Evolutionary conservation across 1,140 invertebrate species (phyloP).

Genomic region (Solenopsis invicta): DNA sequence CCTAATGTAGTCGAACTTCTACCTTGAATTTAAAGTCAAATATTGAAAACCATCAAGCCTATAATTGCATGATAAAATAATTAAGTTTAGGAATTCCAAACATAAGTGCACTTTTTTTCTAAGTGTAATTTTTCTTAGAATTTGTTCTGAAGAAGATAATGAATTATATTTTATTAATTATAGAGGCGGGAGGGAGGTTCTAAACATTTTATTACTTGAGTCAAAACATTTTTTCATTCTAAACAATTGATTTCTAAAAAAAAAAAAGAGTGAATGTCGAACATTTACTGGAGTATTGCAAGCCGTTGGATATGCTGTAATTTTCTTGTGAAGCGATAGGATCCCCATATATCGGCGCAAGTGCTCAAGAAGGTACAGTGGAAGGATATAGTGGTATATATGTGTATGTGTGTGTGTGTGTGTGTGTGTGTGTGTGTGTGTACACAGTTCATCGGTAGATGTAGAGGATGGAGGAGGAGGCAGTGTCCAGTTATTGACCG

Average conservation of each 20-base stretch:
- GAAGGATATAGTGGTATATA: slow-evolving; percentile 4
- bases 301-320: slow-evolving; percentile 1
- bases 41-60: not conserved
- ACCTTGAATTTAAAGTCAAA: not conserved
- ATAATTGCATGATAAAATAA: too few relatives aligned
- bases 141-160: not conserved
- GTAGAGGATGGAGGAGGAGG: slow-evolving; percentile 64
- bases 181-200: not conserved
- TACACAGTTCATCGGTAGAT: slow-evolving; percentile 53
- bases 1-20: slow-evolving; percentile 15
- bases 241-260: not conserved
- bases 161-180: too few relatives aligned
- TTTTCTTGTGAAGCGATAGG: slow-evolving; percentile 25
- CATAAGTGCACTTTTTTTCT: too few relatives aligned
- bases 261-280: not conserved
- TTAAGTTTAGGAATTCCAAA: too few relatives aligned
- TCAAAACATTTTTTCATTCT: not conserved
- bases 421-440: not conserved
- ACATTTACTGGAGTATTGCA: slow-evolving; percentile 9
- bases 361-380: slow-evolving; percentile 32
- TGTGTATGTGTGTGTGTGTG: not conserved
- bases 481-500: slow-evolving; percentile 86
- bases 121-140: not conserved
- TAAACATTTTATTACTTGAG: not conserved
- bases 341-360: slow-evolving; percentile 20